Conservation (phyloP, 2,797 vertebrate genomes). For the Pygocentrus nattereri region DNA sequence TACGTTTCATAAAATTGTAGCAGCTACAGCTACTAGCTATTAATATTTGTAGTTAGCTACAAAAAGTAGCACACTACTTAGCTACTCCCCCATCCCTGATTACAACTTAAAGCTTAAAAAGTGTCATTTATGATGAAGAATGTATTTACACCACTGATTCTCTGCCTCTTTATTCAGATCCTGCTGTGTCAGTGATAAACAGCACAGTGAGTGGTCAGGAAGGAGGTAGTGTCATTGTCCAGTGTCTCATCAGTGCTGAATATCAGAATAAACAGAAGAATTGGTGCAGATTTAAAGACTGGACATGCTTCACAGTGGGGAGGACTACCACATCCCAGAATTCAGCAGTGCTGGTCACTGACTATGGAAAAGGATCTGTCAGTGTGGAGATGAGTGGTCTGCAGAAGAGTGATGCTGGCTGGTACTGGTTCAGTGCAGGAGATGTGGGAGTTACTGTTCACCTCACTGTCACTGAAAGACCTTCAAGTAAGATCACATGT, state of each 20-base stretch:
- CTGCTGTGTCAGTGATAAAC: not conserved
- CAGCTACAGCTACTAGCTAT: too few relatives aligned
- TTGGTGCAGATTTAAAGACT: constrained; percentile 4
- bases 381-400: constrained; percentile 11
- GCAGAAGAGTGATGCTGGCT: constrained; percentile 3
- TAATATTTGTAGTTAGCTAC: too few relatives aligned
- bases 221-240: constrained; percentile 4
- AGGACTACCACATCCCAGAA: not conserved
- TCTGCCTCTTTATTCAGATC: not conserved
- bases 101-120: not conserved
- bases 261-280: not conserved
- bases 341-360: not conserved
- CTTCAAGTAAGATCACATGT: not conserved
- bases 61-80: too few relatives aligned
- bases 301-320: not conserved
- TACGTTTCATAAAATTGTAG: too few relatives aligned
- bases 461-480: not conserved
- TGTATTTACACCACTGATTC: not conserved
- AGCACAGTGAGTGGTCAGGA: not conserved
- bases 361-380: not conserved
- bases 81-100: too few relatives aligned
- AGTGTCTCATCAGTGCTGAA: not conserved
- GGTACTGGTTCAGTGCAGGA: constrained; percentile 4
- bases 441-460: not conserved
- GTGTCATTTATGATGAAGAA: not conserved